A percentile compares a stretch with the other conserved stretches of the same genome.
Conservation (phyloP, 1,140 invertebrate species). For the Battus philenor region DNA sequence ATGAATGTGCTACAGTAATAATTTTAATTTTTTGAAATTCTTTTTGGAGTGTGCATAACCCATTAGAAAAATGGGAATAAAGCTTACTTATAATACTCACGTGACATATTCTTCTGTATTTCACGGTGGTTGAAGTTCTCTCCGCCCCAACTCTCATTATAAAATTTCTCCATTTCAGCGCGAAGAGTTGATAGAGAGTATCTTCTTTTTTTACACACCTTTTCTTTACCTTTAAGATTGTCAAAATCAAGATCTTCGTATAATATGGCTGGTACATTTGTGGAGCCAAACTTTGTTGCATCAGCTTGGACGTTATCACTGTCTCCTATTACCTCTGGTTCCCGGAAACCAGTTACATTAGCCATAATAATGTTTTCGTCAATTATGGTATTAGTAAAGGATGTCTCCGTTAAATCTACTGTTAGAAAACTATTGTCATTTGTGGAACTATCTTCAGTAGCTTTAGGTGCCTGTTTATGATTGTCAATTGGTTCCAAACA, state of each 20-base stretch:
- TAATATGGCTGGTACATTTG: conserved; percentile 58
- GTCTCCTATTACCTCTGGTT: conserved; percentile 33
- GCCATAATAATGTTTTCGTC: conserved; percentile 55
- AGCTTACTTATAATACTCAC: no score
- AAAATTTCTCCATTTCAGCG: conserved; percentile 77
- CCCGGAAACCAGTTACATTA: conserved; percentile 51
- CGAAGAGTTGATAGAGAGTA: conserved; percentile 58
- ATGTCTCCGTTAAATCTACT: conserved; percentile 38
- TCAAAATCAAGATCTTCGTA: conserved; percentile 66
- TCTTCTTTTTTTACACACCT: conserved; percentile 37
- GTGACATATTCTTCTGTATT: conserved; percentile 76
- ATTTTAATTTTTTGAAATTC: no score
- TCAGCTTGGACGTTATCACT: conserved; percentile 20
- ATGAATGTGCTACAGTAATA: no score
- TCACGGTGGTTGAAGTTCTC: conserved; percentile 76
- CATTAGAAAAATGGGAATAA: no score
- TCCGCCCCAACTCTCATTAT: conserved; percentile 78
- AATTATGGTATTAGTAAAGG: conserved; percentile 30
- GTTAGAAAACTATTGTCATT: conserved; percentile 15
- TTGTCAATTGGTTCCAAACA: conserved; percentile 22
- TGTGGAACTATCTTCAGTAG: neutral
- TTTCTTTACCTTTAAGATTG: conserved; percentile 58
- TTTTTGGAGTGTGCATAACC: no score
- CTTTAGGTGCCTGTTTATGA: conserved; percentile 15
- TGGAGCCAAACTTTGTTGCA: conserved; percentile 49